These are phyloP conservation scores for Protomyctophum bolini DNA, from an alignment of 2,113 vertebrate species.

Conservation along the genomic window DNA sequence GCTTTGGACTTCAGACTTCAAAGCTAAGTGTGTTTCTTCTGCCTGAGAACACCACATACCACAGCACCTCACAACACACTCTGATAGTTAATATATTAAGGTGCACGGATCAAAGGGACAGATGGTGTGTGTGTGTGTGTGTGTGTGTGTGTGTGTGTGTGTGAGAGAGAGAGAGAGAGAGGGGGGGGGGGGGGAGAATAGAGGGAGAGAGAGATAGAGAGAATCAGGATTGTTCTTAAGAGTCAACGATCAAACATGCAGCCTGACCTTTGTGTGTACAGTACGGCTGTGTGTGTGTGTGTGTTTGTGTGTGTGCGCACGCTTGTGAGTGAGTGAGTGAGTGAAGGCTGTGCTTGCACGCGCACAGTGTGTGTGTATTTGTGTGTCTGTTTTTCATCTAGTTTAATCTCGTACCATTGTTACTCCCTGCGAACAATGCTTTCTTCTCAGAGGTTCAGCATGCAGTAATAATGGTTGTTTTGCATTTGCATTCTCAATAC, in stretches of 20 bases:
- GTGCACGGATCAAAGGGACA: not conserved
- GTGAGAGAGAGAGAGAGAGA: not conserved
- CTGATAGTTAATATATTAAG: not conserved
- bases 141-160: slow-evolving; percentile 9
- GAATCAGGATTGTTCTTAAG: not conserved
- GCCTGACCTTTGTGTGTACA: slow-evolving; percentile 5
- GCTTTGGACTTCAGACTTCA: not conserved
- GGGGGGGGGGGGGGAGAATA: no score
- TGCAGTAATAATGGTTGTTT: no score
- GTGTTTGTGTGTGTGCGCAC: not conserved
- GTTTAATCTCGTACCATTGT: no score
- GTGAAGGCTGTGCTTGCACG: no score
- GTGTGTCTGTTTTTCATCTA: no score
- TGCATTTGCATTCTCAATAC: no score
- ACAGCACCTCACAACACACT: not conserved
- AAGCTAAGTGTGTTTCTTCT: not conserved
- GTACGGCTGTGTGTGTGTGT: not conserved
- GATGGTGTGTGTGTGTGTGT: slow-evolving; percentile 1
- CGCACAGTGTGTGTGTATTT: not conserved
- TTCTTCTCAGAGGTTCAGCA: no score
- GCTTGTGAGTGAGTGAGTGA: no score
- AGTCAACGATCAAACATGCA: not conserved
- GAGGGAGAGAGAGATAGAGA: no score
- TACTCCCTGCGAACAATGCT: no score
- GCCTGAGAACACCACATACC: slow-evolving; percentile 2